Percentiles rank a stretch among this genome's conserved stretches.
phyloP scores from a whole-genome alignment of 2,888 invertebrate species.

The Drosophila emarginata region DNA sequence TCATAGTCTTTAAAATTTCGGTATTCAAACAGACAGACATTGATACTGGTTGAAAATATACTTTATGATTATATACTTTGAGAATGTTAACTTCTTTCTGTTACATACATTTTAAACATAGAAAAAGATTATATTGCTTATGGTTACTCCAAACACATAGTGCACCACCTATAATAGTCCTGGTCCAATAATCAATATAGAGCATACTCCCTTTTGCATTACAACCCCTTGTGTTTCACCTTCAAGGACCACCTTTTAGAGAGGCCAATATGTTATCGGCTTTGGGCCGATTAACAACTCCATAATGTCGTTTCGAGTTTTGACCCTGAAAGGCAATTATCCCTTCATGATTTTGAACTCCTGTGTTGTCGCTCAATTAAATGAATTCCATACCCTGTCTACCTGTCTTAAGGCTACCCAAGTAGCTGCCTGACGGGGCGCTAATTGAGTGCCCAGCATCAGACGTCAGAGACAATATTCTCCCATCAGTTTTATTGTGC shows the following conservation, averaged over 20 bases:
- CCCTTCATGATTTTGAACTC: constrained; percentile 36
- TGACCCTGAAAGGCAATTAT: constrained; percentile 72
- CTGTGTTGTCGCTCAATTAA: constrained; percentile 65
- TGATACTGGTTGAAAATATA: no score
- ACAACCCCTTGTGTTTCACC: neutral
- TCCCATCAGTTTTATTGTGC: neutral
- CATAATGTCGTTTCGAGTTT: constrained; percentile 48
- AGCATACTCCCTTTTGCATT: neutral
- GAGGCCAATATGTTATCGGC: constrained; percentile 50
- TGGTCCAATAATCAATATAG: neutral
- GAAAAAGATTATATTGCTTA: no score
- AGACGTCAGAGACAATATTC: neutral
- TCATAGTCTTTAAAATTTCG: no score
- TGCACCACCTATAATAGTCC: no score
- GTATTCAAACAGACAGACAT: no score
- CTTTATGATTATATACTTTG: no score
- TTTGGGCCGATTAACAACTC: constrained; percentile 44
- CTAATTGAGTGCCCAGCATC: constrained; percentile 59
- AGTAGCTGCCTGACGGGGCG: constrained; percentile 65
- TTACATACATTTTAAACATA: no score
- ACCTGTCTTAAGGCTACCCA: constrained; percentile 54
- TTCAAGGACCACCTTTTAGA: constrained; percentile 59
- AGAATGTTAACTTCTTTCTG: no score
- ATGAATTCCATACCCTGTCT: constrained; percentile 18
- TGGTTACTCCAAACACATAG: no score